Percentiles rank a stretch among this genome's conserved stretches.
These are phyloP conservation scores for Elephas maximus DNA, from an alignment of 2,113 vertebrate species.

Conservation along the genomic window DNA sequence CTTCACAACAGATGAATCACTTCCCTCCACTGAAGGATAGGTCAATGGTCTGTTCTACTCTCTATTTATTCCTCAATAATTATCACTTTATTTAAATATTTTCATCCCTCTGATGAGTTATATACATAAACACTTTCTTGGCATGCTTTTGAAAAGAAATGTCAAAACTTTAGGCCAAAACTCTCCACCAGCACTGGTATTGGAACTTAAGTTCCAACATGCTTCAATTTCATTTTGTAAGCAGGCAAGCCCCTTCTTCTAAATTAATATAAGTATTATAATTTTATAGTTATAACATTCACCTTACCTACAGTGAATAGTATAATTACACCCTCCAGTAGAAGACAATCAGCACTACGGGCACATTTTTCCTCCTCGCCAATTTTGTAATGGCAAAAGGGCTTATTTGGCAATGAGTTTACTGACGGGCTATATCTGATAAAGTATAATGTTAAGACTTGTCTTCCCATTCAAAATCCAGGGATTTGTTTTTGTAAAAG, in stretches of 20 bases:
- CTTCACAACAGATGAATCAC: background rate
- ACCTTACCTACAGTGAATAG: background rate
- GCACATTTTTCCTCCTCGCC: background rate
- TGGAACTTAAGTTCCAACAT: background rate
- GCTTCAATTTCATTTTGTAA: background rate
- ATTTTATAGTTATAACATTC: background rate
- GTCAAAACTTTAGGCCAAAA: background rate
- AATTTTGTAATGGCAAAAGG: background rate
- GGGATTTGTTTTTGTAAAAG: constrained; percentile 39
- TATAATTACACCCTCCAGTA: background rate
- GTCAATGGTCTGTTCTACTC: background rate
- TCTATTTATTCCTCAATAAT: background rate
- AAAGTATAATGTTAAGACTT: background rate
- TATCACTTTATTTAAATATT: background rate
- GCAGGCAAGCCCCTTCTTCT: background rate
- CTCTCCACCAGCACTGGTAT: no score
- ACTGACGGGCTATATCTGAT: background rate
- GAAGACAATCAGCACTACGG: background rate
- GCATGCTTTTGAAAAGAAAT: constrained; percentile 11
- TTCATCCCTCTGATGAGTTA: background rate
- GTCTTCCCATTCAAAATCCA: constrained; percentile 27
- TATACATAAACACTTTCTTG: background rate
- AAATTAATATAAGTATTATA: background rate
- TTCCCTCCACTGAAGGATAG: background rate
- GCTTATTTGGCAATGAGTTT: constrained; percentile 6